Evolutionary conservation across 37 sponge, comb jelly and placozoan genomes (phyloP), one percentile per base, ranked within the genome.

Genomic region (Aplysina aerophoba): DNA sequence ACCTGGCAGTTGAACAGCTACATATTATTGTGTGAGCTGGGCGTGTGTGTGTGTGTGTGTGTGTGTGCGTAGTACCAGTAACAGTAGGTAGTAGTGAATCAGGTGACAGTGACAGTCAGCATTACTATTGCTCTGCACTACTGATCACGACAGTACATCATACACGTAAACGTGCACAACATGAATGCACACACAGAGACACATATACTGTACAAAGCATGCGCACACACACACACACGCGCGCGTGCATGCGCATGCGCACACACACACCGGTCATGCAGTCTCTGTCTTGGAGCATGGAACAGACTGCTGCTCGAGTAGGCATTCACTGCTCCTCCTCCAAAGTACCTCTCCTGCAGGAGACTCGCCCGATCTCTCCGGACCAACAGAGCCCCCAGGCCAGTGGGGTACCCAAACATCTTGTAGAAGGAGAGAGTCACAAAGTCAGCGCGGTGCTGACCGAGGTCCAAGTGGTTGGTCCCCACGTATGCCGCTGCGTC

Each of bases 381-480:
- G 15, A 97, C 94, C 55, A 97, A 41, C 74, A 97, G 69, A 0
- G 96, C 96, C 11, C 98, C 98, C 19, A 97, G 88, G 0, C 98
- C 98, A 54, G 98, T 95, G 15, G 98, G 98, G 73, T 84, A 97
- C 2, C 98, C 98, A 85, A 97, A 93, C 79, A 95, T 88, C 81
- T 97, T 97, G 96, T 97, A 97, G 75, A 97, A 95, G 0, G 98
- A 97, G 20, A 97, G 55, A 1, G 90, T 61, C 37, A 97, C 90
- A 91, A 97, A 97, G 62, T 97, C 81, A 15, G 96, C 89, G 25
- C 75, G 88, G 67, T 83, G 35, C 22, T 22, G 22, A 15, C 90
- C 68, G 62, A 97, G 90, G 59, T 95, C 92, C 8, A 97, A 69
- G 11, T 83, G 90, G 39, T 78, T 92, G 22, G 96, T 97, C 6